phyloP scores from a whole-genome alignment of 2,113 vertebrate species.

The Ptyas mucosa region DNA sequence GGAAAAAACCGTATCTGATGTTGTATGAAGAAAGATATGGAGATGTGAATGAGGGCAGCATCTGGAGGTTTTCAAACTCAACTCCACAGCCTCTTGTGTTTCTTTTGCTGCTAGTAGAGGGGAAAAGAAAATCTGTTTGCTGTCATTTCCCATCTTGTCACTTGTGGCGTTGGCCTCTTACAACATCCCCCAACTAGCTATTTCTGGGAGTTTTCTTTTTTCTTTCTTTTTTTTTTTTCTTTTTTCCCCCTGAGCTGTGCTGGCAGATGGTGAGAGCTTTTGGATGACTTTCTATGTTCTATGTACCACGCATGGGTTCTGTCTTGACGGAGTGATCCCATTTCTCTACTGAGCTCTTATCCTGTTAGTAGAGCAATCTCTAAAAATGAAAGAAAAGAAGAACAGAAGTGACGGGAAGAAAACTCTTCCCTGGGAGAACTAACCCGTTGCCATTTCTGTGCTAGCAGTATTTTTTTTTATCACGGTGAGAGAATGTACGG shows the following conservation, averaged over 20 bases:
- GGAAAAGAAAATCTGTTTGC: constrained; percentile 88
- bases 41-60: constrained; percentile 79
- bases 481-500: background rate
- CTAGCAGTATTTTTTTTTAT: background rate
- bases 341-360: constrained; percentile 54
- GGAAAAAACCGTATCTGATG: constrained; percentile 63
- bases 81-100: constrained; percentile 74
- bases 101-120: constrained; percentile 77
- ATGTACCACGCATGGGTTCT: constrained; percentile 58
- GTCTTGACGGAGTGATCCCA: constrained; percentile 60
- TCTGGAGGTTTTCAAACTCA: constrained; percentile 86
- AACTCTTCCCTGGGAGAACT: background rate
- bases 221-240: background rate
- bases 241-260: constrained; percentile 65
- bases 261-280: constrained; percentile 91
- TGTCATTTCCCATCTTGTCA: constrained; percentile 98
- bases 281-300: constrained; percentile 59
- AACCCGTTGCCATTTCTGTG: background rate
- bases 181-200: constrained; percentile 85
- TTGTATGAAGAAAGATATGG: constrained; percentile 78
- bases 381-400: background rate
- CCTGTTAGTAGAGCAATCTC: constrained; percentile 51
- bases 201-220: constrained; percentile 40
- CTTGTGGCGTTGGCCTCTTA: constrained; percentile 88
- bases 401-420: background rate